Conservation (phyloP, 2,113 vertebrate genomes). For the Megaceryle torquata region DNA sequence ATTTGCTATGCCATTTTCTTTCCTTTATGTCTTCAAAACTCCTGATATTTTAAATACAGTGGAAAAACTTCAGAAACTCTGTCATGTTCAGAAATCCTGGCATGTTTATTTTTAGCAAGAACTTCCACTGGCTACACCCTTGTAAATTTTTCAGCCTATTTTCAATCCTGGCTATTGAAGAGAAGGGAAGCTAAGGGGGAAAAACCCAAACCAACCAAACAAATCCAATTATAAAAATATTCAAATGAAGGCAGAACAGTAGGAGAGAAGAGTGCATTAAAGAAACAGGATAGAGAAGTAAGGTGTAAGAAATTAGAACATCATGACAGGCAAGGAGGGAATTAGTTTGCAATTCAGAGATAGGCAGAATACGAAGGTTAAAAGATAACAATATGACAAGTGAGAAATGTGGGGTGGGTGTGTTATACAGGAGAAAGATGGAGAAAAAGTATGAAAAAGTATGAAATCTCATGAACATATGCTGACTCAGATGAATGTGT, state of each 20-base stretch:
- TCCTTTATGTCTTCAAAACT: slow-evolving; percentile 2
- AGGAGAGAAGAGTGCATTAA: not conserved
- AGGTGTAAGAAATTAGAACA: slow-evolving; percentile 55
- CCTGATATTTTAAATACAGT: not conserved
- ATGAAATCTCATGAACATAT: slow-evolving; percentile 19
- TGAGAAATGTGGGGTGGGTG: slow-evolving; percentile 9
- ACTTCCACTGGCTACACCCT: not conserved
- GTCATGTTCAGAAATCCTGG: not conserved
- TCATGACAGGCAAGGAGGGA: slow-evolving; percentile 28
- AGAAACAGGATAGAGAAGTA: not conserved
- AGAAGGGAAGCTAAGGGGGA: not conserved
- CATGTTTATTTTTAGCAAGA: not conserved
- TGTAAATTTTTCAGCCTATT: not conserved
- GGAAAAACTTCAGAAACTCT: not conserved
- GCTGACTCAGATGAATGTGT: slow-evolving; percentile 22
- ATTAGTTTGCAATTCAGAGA: slow-evolving; percentile 32
- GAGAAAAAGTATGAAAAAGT: not conserved
- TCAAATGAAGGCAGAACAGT: slow-evolving; percentile 35
- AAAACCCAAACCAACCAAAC: not conserved
- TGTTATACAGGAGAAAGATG: not conserved
- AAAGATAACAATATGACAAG: slow-evolving; percentile 2
- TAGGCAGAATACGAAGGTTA: slow-evolving; percentile 3
- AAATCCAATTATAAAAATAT: not conserved
- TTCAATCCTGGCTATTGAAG: not conserved
- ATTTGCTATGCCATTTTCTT: not conserved